A percentile compares a stretch with the other conserved stretches of the same genome.
These are phyloP conservation scores for Ganaspis brasiliensis DNA, from an alignment of 2,888 invertebrate species.

Conservation along the genomic window DNA sequence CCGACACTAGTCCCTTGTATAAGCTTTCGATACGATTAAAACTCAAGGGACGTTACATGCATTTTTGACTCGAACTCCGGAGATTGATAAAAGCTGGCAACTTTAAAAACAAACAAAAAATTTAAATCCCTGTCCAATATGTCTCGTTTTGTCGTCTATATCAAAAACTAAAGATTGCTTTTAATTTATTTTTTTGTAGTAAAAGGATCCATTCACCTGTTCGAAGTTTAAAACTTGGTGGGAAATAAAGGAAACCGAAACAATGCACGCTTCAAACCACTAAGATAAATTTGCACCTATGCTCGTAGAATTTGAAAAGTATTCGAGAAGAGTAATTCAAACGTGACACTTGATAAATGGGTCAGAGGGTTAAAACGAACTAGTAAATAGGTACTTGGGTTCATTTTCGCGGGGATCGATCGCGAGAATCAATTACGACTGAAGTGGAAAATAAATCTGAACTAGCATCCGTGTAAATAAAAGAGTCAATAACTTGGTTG, in stretches of 20 bases:
- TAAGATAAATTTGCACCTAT: not conserved
- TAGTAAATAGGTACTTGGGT: conserved; percentile 30
- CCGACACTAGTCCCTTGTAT: conserved; percentile 51
- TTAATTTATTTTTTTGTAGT: not conserved
- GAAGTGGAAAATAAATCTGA: conserved; percentile 42
- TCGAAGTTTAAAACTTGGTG: too few relatives aligned
- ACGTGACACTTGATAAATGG: conserved; percentile 34
- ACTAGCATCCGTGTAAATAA: conserved; percentile 38
- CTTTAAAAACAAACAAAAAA: not conserved
- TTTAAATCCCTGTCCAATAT: not conserved
- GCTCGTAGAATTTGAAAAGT: not conserved
- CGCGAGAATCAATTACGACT: conserved; percentile 30
- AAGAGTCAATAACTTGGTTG: conserved; percentile 35
- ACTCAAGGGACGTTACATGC: conserved; percentile 48
- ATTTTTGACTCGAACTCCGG: conserved; percentile 22
- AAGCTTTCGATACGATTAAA: conserved; percentile 46
- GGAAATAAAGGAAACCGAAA: not conserved
- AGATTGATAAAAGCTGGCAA: conserved; percentile 25
- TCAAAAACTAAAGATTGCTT: not conserved
- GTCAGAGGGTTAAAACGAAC: conserved; percentile 17
- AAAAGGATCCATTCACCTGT: not conserved
- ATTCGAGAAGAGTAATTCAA: not conserved
- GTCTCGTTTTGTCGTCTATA: not conserved
- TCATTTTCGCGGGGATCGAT: conserved; percentile 35
- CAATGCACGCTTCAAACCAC: not conserved